Evolutionary conservation across 2,113 vertebrate species (phyloP).

Genomic region (human (Homo sapiens)): GRCh38 chr1:103352001-103352500

Average conservation of each 20-base stretch:
- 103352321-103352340: background rate
- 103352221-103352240: too few relatives aligned
- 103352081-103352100: too few relatives aligned
- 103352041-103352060: too few relatives aligned
- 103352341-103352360: background rate
- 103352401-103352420: background rate
- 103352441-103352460: background rate
- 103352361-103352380: background rate
- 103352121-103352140: too few relatives aligned
- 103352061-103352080: too few relatives aligned
- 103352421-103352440: background rate
- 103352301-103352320: background rate
- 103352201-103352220: too few relatives aligned
- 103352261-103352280: background rate
- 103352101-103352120: too few relatives aligned
- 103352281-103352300: background rate
- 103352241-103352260: background rate
- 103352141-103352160: too few relatives aligned
- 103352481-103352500: background rate
- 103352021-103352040: too few relatives aligned
- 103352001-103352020: too few relatives aligned
- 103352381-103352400: background rate
- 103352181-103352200: too few relatives aligned
- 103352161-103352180: too few relatives aligned
- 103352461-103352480: background rate